Evolutionary conservation across 2,797 vertebrate species (phyloP).

Genomic region (Chiloscyllium punctatum): DNA sequence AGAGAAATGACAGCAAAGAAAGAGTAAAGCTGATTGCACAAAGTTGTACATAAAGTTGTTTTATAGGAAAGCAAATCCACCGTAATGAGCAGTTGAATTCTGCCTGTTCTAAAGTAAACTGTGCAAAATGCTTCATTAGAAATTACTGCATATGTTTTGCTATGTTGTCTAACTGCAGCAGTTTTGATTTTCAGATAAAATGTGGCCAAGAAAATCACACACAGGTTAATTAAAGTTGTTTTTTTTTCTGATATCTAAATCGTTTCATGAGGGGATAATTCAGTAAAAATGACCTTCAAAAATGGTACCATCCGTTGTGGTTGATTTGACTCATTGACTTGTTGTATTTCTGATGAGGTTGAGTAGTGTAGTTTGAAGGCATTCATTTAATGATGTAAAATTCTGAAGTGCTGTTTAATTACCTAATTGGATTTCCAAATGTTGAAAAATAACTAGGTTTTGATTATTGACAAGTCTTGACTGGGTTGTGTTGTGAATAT

Average conservation of each 20-base stretch:
- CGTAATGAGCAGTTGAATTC: background rate
- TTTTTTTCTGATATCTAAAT: background rate
- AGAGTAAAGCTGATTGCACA: background rate
- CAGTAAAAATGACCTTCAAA: background rate
- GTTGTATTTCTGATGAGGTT: background rate
- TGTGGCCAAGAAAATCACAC: background rate
- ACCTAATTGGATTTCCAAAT: background rate
- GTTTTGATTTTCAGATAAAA: background rate
- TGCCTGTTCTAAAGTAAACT: background rate
- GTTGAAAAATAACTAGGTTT: background rate
- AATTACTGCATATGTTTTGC: background rate
- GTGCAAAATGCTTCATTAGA: background rate
- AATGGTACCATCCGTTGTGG: background rate
- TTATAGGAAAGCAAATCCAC: background rate
- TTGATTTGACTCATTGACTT: background rate
- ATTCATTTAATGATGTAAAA: background rate
- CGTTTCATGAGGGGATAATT: background rate
- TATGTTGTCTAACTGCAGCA: background rate
- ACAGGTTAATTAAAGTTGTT: too few species aligned
- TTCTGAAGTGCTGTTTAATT: background rate
- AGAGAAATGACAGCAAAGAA: background rate
- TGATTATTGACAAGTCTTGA: background rate
- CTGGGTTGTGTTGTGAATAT: constrained; percentile 9
- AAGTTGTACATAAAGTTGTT: background rate
- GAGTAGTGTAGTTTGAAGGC: background rate